These are phyloP conservation scores for Heterocephalus glaber DNA, from an alignment of 2,113 vertebrate species.

Conservation along the genomic window DNA sequence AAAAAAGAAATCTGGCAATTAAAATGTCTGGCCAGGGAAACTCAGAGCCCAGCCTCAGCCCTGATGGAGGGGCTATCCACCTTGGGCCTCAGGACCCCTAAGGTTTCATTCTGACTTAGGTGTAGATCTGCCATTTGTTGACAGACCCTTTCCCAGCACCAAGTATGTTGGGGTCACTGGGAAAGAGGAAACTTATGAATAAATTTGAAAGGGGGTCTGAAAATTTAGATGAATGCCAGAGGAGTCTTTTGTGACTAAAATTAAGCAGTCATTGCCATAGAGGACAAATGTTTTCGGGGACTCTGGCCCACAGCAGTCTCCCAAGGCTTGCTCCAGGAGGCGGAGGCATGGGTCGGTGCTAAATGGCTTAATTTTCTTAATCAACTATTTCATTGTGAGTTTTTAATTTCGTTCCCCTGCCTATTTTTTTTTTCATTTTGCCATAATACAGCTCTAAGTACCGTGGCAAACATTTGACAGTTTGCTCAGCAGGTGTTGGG, in stretches of 20 bases:
- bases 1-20: constrained; percentile 47
- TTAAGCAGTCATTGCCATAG: constrained; percentile 66
- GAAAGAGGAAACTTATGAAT: constrained; percentile 82
- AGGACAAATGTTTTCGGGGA: constrained; percentile 57
- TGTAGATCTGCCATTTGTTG: constrained; percentile 72
- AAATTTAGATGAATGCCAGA: constrained; percentile 76
- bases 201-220: constrained; percentile 79
- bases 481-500: constrained; percentile 80
- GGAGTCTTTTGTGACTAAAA: constrained; percentile 79
- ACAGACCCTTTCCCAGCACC: constrained; percentile 74
- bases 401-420: constrained; percentile 82
- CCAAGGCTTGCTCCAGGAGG: constrained; percentile 70
- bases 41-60: background rate
- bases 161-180: constrained; percentile 81
- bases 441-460: constrained; percentile 76
- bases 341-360: constrained; percentile 63
- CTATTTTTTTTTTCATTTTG: constrained; percentile 80
- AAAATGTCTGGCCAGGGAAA: constrained; percentile 60
- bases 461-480: constrained; percentile 80
- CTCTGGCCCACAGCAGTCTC: constrained; percentile 59
- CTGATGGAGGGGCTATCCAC: background rate
- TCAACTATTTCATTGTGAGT: constrained; percentile 83
- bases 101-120: constrained; percentile 71
- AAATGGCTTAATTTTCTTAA: constrained; percentile 84
- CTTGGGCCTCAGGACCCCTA: constrained; percentile 73